Evolutionary conservation across 1,140 invertebrate species (phyloP).

Genomic region (Gonioctena quinquepunctata): DNA sequence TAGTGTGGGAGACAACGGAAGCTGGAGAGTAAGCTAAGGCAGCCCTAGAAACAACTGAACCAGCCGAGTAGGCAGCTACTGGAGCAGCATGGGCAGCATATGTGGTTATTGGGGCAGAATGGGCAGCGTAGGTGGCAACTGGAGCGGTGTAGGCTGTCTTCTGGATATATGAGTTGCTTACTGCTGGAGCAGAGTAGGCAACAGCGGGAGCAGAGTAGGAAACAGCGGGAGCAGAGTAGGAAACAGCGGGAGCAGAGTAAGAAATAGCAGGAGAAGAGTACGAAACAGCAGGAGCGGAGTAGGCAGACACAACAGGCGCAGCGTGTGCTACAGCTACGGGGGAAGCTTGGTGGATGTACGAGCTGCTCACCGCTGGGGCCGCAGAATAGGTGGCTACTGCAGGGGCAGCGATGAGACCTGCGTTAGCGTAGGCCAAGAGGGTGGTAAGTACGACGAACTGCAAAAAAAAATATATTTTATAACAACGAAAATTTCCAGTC

Average conservation of each 20-base stretch:
- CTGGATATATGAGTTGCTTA: too few relatives aligned
- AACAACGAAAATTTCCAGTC: not conserved
- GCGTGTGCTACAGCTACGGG: conserved; percentile 17
- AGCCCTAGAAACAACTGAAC: conserved; percentile 56
- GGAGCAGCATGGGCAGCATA: conserved; percentile 33
- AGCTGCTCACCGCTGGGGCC: conserved; percentile 33
- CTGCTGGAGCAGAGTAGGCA: conserved; percentile 38
- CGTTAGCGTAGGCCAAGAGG: conserved; percentile 58
- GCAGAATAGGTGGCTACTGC: conserved; percentile 43
- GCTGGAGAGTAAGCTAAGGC: conserved; percentile 60
- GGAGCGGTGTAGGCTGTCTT: conserved; percentile 15
- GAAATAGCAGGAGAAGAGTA: conserved; percentile 4
- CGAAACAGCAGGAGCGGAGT: conserved; percentile 49
- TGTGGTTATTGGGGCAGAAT: conserved; percentile 41
- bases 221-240: conserved; percentile 46
- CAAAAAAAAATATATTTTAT: conserved; percentile 1
- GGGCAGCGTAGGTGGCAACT: conserved; percentile 25
- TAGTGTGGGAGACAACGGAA: conserved; percentile 58
- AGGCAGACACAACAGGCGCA: conserved; percentile 1
- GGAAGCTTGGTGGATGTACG: conserved; percentile 33
- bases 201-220: not conserved
- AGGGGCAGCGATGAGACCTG: conserved; percentile 49
- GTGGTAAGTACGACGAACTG: conserved; percentile 37
- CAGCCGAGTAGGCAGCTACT: conserved; percentile 56
- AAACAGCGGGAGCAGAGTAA: not conserved